phyloP scores from a whole-genome alignment of 2,113 vertebrate genomes.

The Ceyx melanurus region DNA sequence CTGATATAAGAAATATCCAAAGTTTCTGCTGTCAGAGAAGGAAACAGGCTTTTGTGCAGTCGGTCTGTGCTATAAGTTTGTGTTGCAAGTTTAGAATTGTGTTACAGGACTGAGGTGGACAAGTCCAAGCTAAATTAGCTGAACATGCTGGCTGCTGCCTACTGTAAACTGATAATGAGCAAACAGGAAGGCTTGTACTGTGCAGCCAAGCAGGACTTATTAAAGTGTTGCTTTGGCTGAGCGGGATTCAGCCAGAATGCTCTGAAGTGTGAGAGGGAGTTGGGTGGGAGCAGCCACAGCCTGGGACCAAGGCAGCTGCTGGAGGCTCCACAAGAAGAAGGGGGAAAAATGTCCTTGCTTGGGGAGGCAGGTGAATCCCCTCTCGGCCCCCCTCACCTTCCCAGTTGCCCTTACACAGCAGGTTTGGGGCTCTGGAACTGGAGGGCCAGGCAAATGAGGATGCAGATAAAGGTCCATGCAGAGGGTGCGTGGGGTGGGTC shows the following conservation, averaged over 20 bases:
- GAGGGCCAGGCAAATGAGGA: no score
- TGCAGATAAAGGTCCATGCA: no score
- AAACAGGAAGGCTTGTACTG: not conserved
- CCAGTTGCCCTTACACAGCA: no score
- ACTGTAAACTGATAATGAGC: not conserved
- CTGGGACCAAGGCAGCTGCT: no score
- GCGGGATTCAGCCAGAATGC: not conserved
- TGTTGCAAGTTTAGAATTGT: not conserved
- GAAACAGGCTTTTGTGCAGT: not conserved
- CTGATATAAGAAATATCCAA: not conserved
- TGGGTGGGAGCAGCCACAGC: no score
- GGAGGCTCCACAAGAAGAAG: no score
- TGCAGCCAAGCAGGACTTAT: not conserved
- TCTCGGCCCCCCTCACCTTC: no score
- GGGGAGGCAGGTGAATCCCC: no score
- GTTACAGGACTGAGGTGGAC: not conserved
- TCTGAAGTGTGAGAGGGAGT: accelerated
- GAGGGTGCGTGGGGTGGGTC: no score
- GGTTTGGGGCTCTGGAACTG: no score
- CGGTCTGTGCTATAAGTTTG: not conserved
- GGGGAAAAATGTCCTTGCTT: no score
- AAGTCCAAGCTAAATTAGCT: not conserved
- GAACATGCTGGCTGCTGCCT: not conserved
- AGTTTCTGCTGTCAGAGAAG: not conserved
- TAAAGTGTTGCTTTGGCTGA: not conserved